A percentile compares a stretch with the other conserved stretches of the same genome.
Evolutionary conservation across 1,140 invertebrate species (phyloP).

Genomic region (Meloidogyne hapla): DNA sequence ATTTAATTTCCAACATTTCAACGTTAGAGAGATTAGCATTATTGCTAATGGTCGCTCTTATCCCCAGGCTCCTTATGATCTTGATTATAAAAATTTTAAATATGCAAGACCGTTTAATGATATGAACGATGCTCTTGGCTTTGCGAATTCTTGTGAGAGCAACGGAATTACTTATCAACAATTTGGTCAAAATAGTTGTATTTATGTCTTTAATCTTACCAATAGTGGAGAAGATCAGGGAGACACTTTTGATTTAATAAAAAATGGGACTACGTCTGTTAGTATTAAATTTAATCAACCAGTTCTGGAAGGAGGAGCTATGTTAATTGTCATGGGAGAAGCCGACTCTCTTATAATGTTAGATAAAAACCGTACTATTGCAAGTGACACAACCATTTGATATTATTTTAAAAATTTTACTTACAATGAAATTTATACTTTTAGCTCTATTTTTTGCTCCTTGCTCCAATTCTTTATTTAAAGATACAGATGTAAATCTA

Average conservation of each 20-base stretch:
- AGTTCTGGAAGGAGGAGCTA: conserved; percentile 23
- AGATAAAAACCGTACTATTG: conserved; percentile 14
- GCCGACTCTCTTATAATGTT: conserved; percentile 9
- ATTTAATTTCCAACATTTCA: conserved; percentile 32
- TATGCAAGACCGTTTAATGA: conserved; percentile 29
- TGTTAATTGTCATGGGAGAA: conserved; percentile 20
- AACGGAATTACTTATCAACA: conserved; percentile 19
- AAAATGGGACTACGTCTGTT: conserved; percentile 22
- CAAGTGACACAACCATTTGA: neutral
- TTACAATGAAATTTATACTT: too few relatives aligned
- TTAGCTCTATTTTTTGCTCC: too few relatives aligned
- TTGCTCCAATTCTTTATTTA: too few relatives aligned
- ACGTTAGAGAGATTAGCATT: conserved; percentile 28
- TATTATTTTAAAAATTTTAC: too few relatives aligned
- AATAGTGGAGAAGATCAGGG: conserved; percentile 13
- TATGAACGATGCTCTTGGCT: conserved; percentile 28
- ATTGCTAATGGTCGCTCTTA: conserved; percentile 18
- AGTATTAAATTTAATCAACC: conserved; percentile 23
- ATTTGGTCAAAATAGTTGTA: conserved; percentile 1
- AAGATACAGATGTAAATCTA: too few relatives aligned
- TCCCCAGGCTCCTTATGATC: conserved; percentile 17
- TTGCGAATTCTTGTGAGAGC: conserved; percentile 13
- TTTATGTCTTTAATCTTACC: conserved; percentile 29
- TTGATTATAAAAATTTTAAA: conserved; percentile 27
- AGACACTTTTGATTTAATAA: conserved; percentile 25